Percentiles rank a stretch among this genome's conserved stretches.
Evolutionary conservation across 37 sponge, comb jelly and placozoan genomes (phyloP).

Genomic region (Corticium candelabrum): DNA sequence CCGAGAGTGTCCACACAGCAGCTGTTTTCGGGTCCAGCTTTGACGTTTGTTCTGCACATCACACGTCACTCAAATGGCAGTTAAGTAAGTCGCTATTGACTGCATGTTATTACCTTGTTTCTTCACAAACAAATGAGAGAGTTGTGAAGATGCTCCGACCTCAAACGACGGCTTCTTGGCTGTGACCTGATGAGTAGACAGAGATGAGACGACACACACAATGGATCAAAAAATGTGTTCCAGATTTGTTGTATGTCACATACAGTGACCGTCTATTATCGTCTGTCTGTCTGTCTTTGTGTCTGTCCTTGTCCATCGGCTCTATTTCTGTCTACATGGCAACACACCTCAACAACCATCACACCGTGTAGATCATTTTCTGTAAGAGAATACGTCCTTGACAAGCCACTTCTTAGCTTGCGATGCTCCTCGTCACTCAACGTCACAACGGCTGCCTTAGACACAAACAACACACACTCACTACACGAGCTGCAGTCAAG

Average conservation of each 20-base stretch:
- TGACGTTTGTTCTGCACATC: no score
- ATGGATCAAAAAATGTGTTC: constrained; percentile 9
- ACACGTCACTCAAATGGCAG: no score
- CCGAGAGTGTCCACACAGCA: constrained; percentile 50
- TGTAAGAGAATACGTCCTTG: not conserved
- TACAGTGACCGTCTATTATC: no score
- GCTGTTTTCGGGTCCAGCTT: constrained; percentile 15
- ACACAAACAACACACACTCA: no score
- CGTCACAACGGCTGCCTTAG: no score
- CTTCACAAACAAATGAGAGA: constrained; percentile 23
- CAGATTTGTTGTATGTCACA: no score
- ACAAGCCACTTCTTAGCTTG: not conserved
- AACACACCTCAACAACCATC: constrained; percentile 61
- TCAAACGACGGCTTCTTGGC: constrained; percentile 73
- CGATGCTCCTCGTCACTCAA: not conserved
- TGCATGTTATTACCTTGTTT: not conserved
- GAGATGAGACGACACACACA: not conserved
- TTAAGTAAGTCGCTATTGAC: no score
- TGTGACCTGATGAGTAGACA: no score
- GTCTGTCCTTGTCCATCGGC: constrained; percentile 41
- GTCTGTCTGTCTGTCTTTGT: constrained; percentile 45
- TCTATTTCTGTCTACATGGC: constrained; percentile 59
- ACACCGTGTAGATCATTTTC: constrained; percentile 6
- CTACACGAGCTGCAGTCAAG: no score
- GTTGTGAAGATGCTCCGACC: constrained; percentile 57